A percentile compares a stretch with the other conserved stretches of the same genome.
Evolutionary conservation across 2,888 invertebrate genomes (phyloP).

Genomic region (Neoscelio sp.): DNA sequence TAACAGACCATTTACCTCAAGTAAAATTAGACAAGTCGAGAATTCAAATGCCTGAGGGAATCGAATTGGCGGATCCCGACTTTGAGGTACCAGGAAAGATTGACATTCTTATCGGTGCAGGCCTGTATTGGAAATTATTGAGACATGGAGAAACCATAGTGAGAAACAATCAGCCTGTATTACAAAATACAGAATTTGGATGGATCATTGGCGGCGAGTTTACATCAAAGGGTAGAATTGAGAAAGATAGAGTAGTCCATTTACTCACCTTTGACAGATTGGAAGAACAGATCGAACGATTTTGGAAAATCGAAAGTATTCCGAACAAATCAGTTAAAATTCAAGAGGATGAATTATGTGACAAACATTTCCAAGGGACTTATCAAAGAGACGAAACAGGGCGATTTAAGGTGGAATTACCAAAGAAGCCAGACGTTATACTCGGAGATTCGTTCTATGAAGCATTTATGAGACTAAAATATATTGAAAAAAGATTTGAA

Average conservation of each 20-base stretch:
- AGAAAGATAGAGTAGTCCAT: not conserved
- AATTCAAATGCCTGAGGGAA: slow-evolving; percentile 5
- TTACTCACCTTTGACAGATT: not conserved
- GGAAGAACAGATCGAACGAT: not conserved
- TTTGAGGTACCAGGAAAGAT: slow-evolving; percentile 4
- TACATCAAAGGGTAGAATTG: not conserved
- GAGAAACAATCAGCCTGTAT: slow-evolving; percentile 1
- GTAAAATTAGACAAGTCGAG: not conserved
- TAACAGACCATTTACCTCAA: slow-evolving; percentile 19
- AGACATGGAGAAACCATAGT: not conserved
- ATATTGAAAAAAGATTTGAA: slow-evolving; percentile 4
- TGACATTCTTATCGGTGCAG: slow-evolving; percentile 23
- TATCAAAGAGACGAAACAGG: slow-evolving; percentile 8
- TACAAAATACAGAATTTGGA: slow-evolving; percentile 1
- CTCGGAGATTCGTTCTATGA: not conserved
- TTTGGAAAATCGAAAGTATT: slow-evolving; percentile 2
- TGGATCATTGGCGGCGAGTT: slow-evolving; percentile 34
- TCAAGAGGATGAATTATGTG: slow-evolving; percentile 15
- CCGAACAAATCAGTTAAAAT: not conserved
- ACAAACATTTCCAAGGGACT: slow-evolving; percentile 39
- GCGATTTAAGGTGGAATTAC: slow-evolving; percentile 3
- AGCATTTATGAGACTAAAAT: not conserved
- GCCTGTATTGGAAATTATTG: slow-evolving; percentile 12
- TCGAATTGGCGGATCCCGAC: slow-evolving; percentile 11
- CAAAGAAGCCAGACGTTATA: not conserved